Conservation (phyloP, 2,113 vertebrate genomes). For the Brachyhypopomus gauderio region DNA sequence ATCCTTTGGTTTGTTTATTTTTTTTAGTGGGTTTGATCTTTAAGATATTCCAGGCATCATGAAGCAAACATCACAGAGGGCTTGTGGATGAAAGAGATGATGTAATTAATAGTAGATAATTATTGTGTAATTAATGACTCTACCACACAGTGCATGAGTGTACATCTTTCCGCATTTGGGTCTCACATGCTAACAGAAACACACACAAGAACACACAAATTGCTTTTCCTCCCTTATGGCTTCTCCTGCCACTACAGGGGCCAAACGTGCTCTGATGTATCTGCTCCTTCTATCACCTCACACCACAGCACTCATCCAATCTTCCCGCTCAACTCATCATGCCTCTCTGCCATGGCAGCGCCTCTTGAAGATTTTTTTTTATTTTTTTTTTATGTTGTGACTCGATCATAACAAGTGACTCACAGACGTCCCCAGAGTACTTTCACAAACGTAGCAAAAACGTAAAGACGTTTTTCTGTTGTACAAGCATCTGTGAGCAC, state of each 20-base stretch:
- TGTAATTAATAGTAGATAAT: too few species aligned
- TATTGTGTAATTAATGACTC: too few species aligned
- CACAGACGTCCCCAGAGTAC: background rate
- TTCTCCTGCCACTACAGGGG: background rate
- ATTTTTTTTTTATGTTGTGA: conserved; percentile 36
- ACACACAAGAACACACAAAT: background rate
- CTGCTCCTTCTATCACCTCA: conserved; percentile 1
- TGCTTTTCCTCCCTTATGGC: background rate
- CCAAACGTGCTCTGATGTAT: background rate
- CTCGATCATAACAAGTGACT: conserved; percentile 38
- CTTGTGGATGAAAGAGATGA: background rate
- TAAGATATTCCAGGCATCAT: background rate
- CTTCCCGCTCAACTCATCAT: background rate
- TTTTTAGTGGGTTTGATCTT: conserved; percentile 1
- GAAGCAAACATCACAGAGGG: background rate
- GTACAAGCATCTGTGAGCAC: background rate
- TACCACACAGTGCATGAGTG: too few species aligned
- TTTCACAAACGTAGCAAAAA: background rate
- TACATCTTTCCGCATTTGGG: background rate
- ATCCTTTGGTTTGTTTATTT: background rate
- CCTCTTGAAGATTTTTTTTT: background rate
- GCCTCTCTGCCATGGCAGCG: conserved; percentile 4
- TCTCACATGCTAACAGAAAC: background rate
- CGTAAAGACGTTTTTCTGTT: conserved; percentile 10
- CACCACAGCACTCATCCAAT: conserved; percentile 5